Evolutionary conservation across 1,140 invertebrate genomes (phyloP), one percentile per base, ranked within the genome.

Genomic region (Trichonephila clavata): DNA sequence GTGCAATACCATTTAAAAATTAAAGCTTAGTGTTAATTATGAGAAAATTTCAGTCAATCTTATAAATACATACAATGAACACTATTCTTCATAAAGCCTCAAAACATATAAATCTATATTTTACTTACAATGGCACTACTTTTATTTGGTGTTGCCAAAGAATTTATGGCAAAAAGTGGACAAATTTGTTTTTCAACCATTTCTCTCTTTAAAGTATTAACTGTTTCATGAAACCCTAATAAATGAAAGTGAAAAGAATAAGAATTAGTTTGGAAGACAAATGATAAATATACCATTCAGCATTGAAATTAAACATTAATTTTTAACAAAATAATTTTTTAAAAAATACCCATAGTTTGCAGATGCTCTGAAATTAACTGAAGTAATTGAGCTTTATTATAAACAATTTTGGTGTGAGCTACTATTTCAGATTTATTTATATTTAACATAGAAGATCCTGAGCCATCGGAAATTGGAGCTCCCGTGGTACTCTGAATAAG

Each of bases 341-440:
- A 83, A 16, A 68, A 1, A 14, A 27, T 88, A 95, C 98, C 98
- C 95, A 98, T 97, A 6, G 96, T 96, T 39, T 97, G 94, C 80
- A 99, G 96, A 96, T 99, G 98, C 94, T 98, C 97, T 95, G 98
- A 97, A 86, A 99, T 99, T 6, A 99, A 96, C 96, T 99, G 98
- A 94, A 99, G 97, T 20, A 99, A 96, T 95, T 99, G 98, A 93
- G 98, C 97, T 95, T 99, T 98, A 95, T 99, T 98, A 96, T 98
- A 99, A 94, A 97, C 97, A 90, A 99, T 99, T 94, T 97, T 97
- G 0, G 99, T 99, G 96, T 99, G 98, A 0, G 98, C 98, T 13
- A 99, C 98, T 92, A 99, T 98, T 96, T 98, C 98, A 1, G 98
- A 98, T 97, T 97, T 97, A 95, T 98, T 98, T 95, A 98, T 98